Conservation (phyloP, 2,888 invertebrate genomes). For the Lamproptera curius region DNA sequence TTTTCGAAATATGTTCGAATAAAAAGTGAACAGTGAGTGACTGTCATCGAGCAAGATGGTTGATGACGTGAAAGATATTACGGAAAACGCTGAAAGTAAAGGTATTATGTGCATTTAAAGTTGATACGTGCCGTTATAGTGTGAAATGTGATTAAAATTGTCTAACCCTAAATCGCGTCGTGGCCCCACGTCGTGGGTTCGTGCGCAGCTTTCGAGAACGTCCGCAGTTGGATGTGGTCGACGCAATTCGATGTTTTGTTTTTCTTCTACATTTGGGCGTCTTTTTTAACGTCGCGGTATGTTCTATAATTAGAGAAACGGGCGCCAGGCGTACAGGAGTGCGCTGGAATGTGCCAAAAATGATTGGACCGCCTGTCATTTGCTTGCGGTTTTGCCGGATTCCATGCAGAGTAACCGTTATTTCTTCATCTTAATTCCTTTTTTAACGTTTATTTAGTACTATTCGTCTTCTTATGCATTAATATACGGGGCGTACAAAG, state of each 20-base stretch:
- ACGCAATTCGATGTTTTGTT: slow-evolving; percentile 67
- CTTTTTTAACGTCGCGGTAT: slow-evolving; percentile 71
- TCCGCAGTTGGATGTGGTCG: slow-evolving; percentile 60
- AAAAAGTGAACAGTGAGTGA: slow-evolving; percentile 75
- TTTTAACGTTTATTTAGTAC: slow-evolving; percentile 23
- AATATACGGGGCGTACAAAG: slow-evolving; percentile 29
- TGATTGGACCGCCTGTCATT: slow-evolving; percentile 34
- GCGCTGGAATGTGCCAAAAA: slow-evolving; percentile 52
- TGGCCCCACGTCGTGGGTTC: slow-evolving; percentile 74
- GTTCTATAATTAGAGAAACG: slow-evolving; percentile 72
- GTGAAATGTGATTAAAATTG: slow-evolving; percentile 69
- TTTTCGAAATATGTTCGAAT: slow-evolving; percentile 77
- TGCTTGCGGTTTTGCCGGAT: slow-evolving; percentile 30
- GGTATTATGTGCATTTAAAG: slow-evolving; percentile 71
- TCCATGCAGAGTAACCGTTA: slow-evolving; percentile 33
- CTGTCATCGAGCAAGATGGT: slow-evolving; percentile 77
- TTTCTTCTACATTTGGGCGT: slow-evolving; percentile 69
- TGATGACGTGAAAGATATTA: slow-evolving; percentile 76
- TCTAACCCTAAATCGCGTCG: slow-evolving; percentile 76
- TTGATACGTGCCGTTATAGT: slow-evolving; percentile 66
- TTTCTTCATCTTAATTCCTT: slow-evolving; percentile 23
- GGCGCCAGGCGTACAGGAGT: slow-evolving; percentile 58
- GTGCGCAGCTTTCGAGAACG: slow-evolving; percentile 69
- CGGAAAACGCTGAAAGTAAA: slow-evolving; percentile 75
- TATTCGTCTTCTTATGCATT: slow-evolving; percentile 21